Evolutionary conservation across 1,140 invertebrate species (phyloP).

Genomic region (Trinorchestia longiramus): DNA sequence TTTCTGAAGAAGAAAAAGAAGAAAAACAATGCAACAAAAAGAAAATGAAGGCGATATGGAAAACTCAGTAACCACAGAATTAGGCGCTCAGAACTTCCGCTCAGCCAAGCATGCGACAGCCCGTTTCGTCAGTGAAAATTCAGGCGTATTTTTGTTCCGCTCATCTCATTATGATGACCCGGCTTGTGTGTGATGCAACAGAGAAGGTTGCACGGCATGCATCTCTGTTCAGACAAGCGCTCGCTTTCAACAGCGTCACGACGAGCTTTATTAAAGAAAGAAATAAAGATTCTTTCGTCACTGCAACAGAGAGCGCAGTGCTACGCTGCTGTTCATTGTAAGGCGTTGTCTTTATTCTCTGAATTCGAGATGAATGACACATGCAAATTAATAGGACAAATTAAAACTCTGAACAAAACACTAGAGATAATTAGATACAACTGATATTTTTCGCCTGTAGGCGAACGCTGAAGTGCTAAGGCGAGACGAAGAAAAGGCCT

Average conservation of each 20-base stretch:
- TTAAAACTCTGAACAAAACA: not conserved
- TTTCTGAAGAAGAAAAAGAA: not conserved
- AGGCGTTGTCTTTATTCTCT: not conserved
- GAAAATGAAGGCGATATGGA: not conserved
- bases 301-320: not conserved
- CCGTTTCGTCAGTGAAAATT: not conserved
- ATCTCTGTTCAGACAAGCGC: not conserved
- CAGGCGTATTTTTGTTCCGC: not conserved
- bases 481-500: too few relatives aligned
- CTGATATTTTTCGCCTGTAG: not conserved
- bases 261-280: not conserved
- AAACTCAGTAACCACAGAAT: not conserved
- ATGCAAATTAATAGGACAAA: not conserved
- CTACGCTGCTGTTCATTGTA: not conserved
- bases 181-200: not conserved
- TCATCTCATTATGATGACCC: not conserved
- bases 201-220: not conserved
- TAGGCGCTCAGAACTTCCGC: not conserved
- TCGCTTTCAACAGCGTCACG: not conserved
- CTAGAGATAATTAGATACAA: not conserved
- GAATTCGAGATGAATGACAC: not conserved
- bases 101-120: not conserved
- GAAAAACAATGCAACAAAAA: not conserved
- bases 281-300: slow-evolving; percentile 8
- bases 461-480: not conserved